Base-by-base conservation (phyloP, 2,797 vertebrate species). In the Monodelphis domestica region DNA sequence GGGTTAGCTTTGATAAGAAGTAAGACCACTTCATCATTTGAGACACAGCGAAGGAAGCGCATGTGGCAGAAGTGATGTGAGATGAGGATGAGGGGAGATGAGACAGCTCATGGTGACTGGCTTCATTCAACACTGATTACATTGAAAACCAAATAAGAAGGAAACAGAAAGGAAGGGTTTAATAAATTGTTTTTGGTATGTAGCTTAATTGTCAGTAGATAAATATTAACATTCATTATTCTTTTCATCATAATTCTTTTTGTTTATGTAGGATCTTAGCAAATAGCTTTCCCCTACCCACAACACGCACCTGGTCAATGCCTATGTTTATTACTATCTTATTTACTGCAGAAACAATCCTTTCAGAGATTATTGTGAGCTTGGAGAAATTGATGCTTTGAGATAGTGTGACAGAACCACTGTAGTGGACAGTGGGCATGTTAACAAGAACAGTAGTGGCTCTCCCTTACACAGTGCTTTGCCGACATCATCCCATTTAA, bases 291-390 rank as follows among this genome's bases (percentile, higher is more conserved):
- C 78, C 21, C 38, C 17, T 45, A 10, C 7, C 38, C n/a, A 9
- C 38, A 45, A 45, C 21, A 45, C 4, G 0, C 21, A 78, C 21
- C 17, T 95, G 88, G 93, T 28, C 87, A 84, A 89, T 54, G 90
- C 92, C 45, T 91, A 54, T 92, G 95, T 97, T 97, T 96, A 97
- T 95, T 95, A 93, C 94, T 92, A 97, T 93, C 87, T 97, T 95
- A 90, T 94, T 95, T 95, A 97, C 56, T 96, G 95, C 2, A 7
- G 95, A 96, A 94, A 88, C 95, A 95, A 94, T 95, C 92, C 96
- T 94, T 93, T 88, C 88, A 87, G 94, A 97, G 78, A 87, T 11
- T 17, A 63, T 24, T 24, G 90, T 92, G 91, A 52, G 54, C 57
- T 54, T 54, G 90, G 90, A 88, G 55, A 88, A 57, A 95, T 38